These are phyloP conservation scores for Rhyacichthys aspro DNA, from an alignment of 2,797 vertebrate species.

Conservation along the genomic window DNA sequence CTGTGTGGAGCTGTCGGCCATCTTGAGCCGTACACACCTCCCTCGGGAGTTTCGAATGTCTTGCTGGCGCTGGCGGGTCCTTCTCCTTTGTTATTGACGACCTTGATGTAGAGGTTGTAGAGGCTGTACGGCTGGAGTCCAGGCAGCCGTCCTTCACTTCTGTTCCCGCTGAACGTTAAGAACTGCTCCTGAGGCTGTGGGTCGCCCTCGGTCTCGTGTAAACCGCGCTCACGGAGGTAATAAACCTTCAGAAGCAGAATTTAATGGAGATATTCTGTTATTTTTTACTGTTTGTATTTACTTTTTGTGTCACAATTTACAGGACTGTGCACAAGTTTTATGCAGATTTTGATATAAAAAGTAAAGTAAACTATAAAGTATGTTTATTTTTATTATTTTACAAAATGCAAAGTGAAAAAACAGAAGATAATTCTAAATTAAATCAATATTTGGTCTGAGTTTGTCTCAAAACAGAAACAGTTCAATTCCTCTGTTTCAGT, in stretches of 20 bases:
- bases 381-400: too few relatives aligned
- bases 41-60: slow-evolving; percentile 90
- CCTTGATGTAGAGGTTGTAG: slow-evolving; percentile 87
- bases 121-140: slow-evolving; percentile 89
- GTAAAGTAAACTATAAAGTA: too few relatives aligned
- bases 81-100: slow-evolving; percentile 92
- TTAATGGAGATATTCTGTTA: too few relatives aligned
- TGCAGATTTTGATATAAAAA: too few relatives aligned
- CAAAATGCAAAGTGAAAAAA: too few relatives aligned
- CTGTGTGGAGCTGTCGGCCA: not conserved
- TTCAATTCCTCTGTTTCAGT: too few relatives aligned
- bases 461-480: too few relatives aligned
- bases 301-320: too few relatives aligned
- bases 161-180: slow-evolving; percentile 87
- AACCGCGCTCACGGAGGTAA: slow-evolving; percentile 84
- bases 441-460: too few relatives aligned
- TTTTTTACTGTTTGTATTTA: too few relatives aligned
- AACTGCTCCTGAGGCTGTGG: slow-evolving; percentile 80
- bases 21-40: slow-evolving; percentile 80
- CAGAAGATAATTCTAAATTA: too few relatives aligned
- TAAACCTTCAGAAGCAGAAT: slow-evolving; percentile 81
- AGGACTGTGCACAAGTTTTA: too few relatives aligned
- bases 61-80: slow-evolving; percentile 86
- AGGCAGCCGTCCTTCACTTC: slow-evolving; percentile 86
- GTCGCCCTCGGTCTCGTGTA: slow-evolving; percentile 78